Evolutionary conservation across 2,888 invertebrate genomes (phyloP), one percentile per base, ranked within the genome.

Genomic region (Taenaris catops): DNA sequence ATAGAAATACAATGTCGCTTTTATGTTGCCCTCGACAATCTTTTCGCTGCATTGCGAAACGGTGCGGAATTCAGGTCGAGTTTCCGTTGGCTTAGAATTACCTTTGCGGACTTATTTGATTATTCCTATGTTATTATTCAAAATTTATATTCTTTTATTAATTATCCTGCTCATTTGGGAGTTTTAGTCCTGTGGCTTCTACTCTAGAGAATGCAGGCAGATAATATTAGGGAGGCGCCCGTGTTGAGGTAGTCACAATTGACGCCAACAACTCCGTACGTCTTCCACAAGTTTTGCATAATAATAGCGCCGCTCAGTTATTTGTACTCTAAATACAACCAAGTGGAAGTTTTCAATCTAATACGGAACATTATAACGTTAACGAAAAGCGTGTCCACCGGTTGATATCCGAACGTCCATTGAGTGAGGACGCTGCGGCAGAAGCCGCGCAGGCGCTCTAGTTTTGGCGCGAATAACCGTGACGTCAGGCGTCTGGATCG

Each of bases 401-500:
- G 63, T 65, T 71, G 68, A 68, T 71, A 71, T 68, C 75, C 72
- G 67, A 61, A 63, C 66, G 63, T 71, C 79, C 76, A 83, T 78
- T 81, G 80, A 87, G 78, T 72, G 75, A 67, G 74, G 75, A 73
- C 79, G 79, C 69, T 79, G 83, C 78, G 75, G 80, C 74, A 73
- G 57, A 70, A 64, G 58, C 62, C 75, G 76, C 83, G 81, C 86
- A 80, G 62, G 80, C 84, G 81, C 76, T 67, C 69, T 78, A 67
- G 73, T 84, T 87, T 86, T 86, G 87, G 87, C 87, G 87, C 87
- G 87, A 87, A 87, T 44, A 75, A 68, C 68, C 79, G 78, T 83
- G 87, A 84, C 86, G 86, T 80, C 84, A 87, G 73, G 70, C 81
- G 81, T 75, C 83, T 74, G 83, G 87, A 87, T 87, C 87, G 87